Conservation (phyloP, 1,140 invertebrate genomes). For the Palaemon carinicauda region DNA sequence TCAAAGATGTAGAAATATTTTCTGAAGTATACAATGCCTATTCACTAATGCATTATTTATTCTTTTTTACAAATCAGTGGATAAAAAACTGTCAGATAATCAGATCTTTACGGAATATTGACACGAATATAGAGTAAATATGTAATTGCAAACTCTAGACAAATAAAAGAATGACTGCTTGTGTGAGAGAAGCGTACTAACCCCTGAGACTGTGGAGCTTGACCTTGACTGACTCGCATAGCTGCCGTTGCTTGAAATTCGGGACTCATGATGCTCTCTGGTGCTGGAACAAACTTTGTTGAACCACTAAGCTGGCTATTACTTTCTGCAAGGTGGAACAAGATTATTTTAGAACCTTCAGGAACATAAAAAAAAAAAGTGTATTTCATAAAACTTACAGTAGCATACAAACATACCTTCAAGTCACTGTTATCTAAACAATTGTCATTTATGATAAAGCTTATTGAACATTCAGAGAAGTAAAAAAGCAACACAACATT, state of each 20-base stretch:
- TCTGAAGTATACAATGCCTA: no score
- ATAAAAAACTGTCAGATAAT: no score
- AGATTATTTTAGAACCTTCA: background rate
- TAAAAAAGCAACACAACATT: background rate
- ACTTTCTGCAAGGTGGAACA: conserved; percentile 8
- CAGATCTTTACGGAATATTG: no score
- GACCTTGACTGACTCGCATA: background rate
- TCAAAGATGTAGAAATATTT: no score
- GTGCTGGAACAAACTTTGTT: conserved; percentile 84
- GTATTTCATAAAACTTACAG: no score
- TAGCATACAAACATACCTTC: no score
- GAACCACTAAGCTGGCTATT: conserved; percentile 78
- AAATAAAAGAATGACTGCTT: background rate
- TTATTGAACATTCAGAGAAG: background rate
- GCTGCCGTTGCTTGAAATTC: conserved; percentile 70
- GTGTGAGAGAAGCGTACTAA: background rate
- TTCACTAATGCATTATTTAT: no score
- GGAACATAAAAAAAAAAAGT: no score
- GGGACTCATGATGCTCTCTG: conserved; percentile 84
- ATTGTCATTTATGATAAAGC: no score
- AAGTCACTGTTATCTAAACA: no score
- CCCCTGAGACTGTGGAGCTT: background rate
- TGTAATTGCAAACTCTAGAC: background rate
- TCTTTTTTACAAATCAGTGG: no score
- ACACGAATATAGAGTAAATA: no score